Evolutionary conservation across 2,113 vertebrate genomes (phyloP), one percentile per base, ranked within the genome.

Genomic region (Podarcis cretensis): DNA sequence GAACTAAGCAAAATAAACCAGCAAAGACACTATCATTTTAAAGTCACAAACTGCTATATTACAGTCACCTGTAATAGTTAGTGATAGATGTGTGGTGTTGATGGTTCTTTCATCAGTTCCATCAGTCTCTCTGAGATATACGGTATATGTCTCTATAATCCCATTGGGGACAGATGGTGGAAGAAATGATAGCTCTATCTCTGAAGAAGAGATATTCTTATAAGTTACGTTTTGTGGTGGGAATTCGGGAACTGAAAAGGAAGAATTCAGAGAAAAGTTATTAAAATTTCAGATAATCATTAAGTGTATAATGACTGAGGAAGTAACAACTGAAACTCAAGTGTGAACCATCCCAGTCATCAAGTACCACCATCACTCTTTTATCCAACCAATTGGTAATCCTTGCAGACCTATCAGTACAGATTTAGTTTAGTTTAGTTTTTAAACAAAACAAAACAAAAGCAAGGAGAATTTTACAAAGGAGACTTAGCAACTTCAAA

Each of bases 211-310:
- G 85, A 97, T 95, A 80, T 97, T 97, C 89, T 74, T 96, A 48
- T 97, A 98, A 37, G 95, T 97, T 93, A 98, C 91, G 54, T 97
- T 97, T 96, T 97, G 96, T 91, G 97, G 97, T 81, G 97, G 94
- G 89, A 95, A 96, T 89, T 93, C 95, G 59, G 97, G 97, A 76
- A 96, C 97, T 98, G 83, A 35, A 93, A 93, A 21, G 83, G 89
- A 94, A 93, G 91, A 94, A 80, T 69, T 57, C 40, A 57, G 2
- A 75, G 10, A 89, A 48, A 81, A 84, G 77, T 83, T 30, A 80
- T 27, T 88, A 30, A 59, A 59, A 35, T 40, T 76, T 35, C 57
- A 75, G 35, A 63, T 59, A 48, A 35, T 86, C 21, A 37, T 6
- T 71, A 30, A 48, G n/a, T 18, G 65, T 54, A 27, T 25, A 74